Conservation (phyloP, 2,888 invertebrate genomes). For the Taphrorychus bicolor region DNA sequence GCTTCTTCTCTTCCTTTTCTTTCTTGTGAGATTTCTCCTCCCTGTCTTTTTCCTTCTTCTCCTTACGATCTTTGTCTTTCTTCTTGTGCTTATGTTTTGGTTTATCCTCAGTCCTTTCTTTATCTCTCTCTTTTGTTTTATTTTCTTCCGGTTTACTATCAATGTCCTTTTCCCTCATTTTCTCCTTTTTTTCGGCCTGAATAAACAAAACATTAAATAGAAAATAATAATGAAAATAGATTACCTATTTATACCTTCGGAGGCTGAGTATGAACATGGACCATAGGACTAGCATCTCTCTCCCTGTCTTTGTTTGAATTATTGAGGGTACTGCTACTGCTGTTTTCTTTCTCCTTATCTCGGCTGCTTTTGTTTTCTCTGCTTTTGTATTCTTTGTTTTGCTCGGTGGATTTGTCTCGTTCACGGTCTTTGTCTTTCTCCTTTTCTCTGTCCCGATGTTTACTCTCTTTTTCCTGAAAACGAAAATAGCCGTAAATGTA, state of each 20-base stretch:
- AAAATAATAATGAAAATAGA: neutral
- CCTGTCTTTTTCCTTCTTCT: constrained; percentile 60
- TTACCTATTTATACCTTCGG: constrained; percentile 45
- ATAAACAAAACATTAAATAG: neutral
- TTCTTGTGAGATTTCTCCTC: constrained; percentile 54
- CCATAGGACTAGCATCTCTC: constrained; percentile 40
- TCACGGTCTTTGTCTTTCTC: constrained; percentile 50
- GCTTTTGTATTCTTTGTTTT: constrained; percentile 65
- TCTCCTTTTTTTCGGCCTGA: constrained; percentile 65
- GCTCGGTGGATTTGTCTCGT: constrained; percentile 58
- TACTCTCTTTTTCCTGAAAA: constrained; percentile 40
- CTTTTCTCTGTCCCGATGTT: constrained; percentile 52
- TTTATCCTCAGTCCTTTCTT: constrained; percentile 55
- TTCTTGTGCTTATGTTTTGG: constrained; percentile 65
- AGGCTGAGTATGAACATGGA: constrained; percentile 34
- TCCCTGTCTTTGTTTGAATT: constrained; percentile 34
- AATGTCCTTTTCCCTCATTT: constrained; percentile 61
- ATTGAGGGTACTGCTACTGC: constrained; percentile 30
- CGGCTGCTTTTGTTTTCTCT: constrained; percentile 60
- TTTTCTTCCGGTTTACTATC: constrained; percentile 52
- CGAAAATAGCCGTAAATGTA: neutral
- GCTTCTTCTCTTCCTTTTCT: constrained; percentile 48
- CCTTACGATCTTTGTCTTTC: constrained; percentile 65
- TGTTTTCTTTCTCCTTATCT: constrained; percentile 28
- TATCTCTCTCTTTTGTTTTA: constrained; percentile 48